These are phyloP conservation scores for Notodonta dromedarius DNA, from an alignment of 2,888 invertebrate species.

Conservation along the genomic window DNA sequence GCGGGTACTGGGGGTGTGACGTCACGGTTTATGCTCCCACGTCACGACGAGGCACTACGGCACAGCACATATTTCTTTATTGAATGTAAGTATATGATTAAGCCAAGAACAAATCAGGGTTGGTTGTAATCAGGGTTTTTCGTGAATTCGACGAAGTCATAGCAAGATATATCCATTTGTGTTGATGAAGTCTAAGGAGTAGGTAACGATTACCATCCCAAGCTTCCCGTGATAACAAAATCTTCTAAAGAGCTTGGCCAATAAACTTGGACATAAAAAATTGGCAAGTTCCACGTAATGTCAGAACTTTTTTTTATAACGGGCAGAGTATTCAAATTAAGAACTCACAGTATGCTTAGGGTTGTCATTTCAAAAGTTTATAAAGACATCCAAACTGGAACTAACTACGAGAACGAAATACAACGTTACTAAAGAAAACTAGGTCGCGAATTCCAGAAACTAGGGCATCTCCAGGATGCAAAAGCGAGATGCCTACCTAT, in stretches of 20 bases:
- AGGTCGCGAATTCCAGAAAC: background rate
- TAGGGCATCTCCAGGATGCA: background rate
- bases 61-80: slow-evolving; percentile 6
- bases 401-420: background rate
- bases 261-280: slow-evolving; percentile 11
- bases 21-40: slow-evolving; percentile 53
- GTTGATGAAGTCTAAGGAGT: background rate
- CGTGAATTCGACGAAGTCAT: no score
- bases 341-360: slow-evolving; percentile 14
- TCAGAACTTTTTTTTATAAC: slow-evolving; percentile 17
- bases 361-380: background rate
- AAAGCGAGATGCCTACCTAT: background rate
- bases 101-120: no score
- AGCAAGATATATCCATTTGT: background rate
- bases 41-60: slow-evolving; percentile 31
- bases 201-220: background rate
- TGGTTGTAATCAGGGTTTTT: no score
- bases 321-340: slow-evolving; percentile 18
- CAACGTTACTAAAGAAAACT: background rate
- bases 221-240: background rate
- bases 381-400: background rate
- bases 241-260: slow-evolving; percentile 9
- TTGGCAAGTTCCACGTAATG: slow-evolving; percentile 14
- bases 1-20: slow-evolving; percentile 42
- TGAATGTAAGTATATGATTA: background rate